Conservation (phyloP, 2,113 vertebrate genomes). For the Nycticorax nycticorax region DNA sequence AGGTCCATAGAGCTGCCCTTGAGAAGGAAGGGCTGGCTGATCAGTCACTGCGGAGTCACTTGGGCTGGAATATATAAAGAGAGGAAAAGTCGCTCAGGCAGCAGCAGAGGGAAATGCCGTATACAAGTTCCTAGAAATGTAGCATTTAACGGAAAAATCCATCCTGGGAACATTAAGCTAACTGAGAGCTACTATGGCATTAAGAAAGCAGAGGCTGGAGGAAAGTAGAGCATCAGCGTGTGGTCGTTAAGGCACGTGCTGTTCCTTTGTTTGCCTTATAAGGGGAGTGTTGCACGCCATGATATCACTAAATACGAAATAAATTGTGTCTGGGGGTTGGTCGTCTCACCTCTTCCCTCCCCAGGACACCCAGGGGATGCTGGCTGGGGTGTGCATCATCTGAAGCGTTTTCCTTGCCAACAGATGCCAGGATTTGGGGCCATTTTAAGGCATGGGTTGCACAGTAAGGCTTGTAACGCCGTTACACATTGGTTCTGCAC, state of each 20-base stretch:
- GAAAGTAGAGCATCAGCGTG: not conserved
- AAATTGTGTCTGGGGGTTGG: not conserved
- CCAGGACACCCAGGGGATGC: not conserved
- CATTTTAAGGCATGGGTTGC: not conserved
- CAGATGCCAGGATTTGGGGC: not conserved
- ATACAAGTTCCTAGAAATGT: not conserved
- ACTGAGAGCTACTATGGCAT: not conserved
- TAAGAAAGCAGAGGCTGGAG: not conserved
- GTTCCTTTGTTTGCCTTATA: not conserved
- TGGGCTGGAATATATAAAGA: not conserved
- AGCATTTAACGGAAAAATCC: not conserved
- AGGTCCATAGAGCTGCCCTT: not conserved
- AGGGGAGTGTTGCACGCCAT: not conserved
- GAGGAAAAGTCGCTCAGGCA: not conserved
- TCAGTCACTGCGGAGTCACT: fast-evolving
- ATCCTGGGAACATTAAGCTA: not conserved
- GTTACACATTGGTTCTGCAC: not conserved
- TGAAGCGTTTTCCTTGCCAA: not conserved
- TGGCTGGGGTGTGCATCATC: not conserved
- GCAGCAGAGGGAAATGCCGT: not conserved
- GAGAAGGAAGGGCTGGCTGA: not conserved
- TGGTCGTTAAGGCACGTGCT: not conserved
- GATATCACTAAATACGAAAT: not conserved
- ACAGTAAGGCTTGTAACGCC: not conserved
- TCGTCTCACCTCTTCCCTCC: not conserved